Conservation (phyloP, 2,113 vertebrate genomes). For the Podiceps cristatus region DNA sequence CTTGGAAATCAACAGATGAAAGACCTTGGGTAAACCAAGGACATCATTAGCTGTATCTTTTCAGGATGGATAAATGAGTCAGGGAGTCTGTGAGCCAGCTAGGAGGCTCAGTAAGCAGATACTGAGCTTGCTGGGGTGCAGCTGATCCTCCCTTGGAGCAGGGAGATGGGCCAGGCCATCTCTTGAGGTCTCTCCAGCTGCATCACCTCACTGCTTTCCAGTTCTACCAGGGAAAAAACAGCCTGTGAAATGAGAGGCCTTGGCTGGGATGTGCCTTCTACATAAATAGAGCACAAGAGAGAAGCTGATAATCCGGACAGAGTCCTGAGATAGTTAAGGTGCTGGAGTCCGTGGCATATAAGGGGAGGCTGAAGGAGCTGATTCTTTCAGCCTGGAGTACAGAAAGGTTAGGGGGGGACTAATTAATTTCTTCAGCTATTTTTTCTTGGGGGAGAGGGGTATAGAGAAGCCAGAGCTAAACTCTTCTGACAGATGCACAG, state of each 20-base stretch:
- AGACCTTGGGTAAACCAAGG: background rate
- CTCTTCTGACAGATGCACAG: background rate
- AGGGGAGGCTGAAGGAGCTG: background rate
- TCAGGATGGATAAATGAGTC: background rate
- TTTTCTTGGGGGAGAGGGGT: fast-evolving
- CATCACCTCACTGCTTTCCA: background rate
- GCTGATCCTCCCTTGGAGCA: background rate
- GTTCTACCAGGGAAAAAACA: background rate
- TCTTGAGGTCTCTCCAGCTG: background rate
- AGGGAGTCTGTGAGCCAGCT: background rate
- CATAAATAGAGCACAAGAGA: background rate
- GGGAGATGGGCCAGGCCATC: fast-evolving
- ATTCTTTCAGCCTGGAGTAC: background rate
- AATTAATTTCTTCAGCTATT: background rate
- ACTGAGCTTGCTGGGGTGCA: background rate
- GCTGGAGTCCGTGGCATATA: background rate
- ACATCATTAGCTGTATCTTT: background rate
- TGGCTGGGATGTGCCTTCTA: background rate
- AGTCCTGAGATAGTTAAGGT: background rate
- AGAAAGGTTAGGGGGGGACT: background rate
- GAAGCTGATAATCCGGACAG: background rate
- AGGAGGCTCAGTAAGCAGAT: background rate
- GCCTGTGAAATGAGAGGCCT: background rate
- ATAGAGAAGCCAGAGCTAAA: background rate
- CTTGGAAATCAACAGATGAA: background rate